These are phyloP conservation scores for Suricata suricatta DNA, from an alignment of 2,113 vertebrate species.

Conservation along the genomic window DNA sequence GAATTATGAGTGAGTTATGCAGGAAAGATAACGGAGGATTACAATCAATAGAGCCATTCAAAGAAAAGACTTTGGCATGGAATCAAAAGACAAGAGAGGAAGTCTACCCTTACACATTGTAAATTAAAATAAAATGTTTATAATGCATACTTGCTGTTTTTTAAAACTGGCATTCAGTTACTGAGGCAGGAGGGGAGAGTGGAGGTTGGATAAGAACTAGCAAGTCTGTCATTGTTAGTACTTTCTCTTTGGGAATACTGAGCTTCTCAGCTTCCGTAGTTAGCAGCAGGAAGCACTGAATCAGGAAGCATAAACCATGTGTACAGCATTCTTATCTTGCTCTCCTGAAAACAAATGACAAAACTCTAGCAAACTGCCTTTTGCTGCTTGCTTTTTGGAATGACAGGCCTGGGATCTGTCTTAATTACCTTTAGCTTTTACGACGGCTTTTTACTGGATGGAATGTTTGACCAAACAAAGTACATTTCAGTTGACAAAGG, in stretches of 20 bases:
- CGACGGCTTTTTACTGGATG: constrained; percentile 36
- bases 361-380: not conserved
- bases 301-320: not conserved
- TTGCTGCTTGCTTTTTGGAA: constrained; percentile 33
- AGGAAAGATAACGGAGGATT: not conserved
- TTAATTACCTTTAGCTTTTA: constrained; percentile 56
- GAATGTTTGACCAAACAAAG: constrained; percentile 5
- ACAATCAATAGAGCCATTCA: not conserved
- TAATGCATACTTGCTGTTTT: not conserved
- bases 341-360: not conserved
- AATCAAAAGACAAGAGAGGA: not conserved
- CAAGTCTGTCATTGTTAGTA: not conserved
- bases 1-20: not conserved
- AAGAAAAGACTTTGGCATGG: not conserved
- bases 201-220: not conserved
- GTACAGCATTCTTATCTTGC: not conserved
- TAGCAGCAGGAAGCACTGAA: constrained; percentile 18
- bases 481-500: constrained; percentile 7
- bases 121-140: constrained; percentile 46
- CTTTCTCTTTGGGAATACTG: not conserved
- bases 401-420: not conserved
- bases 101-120: not conserved
- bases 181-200: not conserved
- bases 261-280: not conserved
- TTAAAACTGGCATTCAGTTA: not conserved